These are phyloP conservation scores for Sclerurus mexicanus DNA, from an alignment of 2,113 vertebrate genomes.

Conservation along the genomic window DNA sequence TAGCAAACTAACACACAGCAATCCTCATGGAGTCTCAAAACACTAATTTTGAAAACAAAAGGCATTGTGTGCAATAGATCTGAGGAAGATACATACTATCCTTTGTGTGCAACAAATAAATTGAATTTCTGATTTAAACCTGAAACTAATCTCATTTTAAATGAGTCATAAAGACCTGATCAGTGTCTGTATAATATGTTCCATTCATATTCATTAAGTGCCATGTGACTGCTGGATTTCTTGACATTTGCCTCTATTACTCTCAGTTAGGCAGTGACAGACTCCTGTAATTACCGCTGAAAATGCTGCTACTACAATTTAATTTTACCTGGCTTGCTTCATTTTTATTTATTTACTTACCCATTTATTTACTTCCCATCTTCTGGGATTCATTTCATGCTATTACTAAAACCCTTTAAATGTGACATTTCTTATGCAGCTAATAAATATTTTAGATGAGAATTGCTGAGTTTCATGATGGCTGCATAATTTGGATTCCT, in stretches of 20 bases:
- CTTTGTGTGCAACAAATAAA: background rate
- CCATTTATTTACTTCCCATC: background rate
- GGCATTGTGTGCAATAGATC: background rate
- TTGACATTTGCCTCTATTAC: conserved; percentile 19
- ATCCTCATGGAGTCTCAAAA: background rate
- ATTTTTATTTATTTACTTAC: background rate
- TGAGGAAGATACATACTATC: background rate
- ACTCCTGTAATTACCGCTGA: background rate
- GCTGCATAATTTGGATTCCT: background rate
- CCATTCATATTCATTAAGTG: conserved; percentile 43
- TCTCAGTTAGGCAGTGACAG: conserved; percentile 1
- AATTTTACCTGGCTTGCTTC: background rate
- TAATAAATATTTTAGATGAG: background rate
- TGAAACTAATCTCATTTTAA: conserved; percentile 15
- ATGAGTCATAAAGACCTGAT: conserved; percentile 49
- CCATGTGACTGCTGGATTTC: conserved; percentile 29
- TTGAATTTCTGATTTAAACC: background rate
- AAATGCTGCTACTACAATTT: background rate
- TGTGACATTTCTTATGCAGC: background rate
- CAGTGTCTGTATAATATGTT: conserved; percentile 28
- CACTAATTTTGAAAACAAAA: background rate
- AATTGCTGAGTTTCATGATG: background rate
- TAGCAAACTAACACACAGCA: background rate
- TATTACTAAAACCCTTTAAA: background rate
- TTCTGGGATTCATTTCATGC: background rate